Evolutionary conservation across 2,113 vertebrate species (phyloP).

Genomic region (Alectura lathami): DNA sequence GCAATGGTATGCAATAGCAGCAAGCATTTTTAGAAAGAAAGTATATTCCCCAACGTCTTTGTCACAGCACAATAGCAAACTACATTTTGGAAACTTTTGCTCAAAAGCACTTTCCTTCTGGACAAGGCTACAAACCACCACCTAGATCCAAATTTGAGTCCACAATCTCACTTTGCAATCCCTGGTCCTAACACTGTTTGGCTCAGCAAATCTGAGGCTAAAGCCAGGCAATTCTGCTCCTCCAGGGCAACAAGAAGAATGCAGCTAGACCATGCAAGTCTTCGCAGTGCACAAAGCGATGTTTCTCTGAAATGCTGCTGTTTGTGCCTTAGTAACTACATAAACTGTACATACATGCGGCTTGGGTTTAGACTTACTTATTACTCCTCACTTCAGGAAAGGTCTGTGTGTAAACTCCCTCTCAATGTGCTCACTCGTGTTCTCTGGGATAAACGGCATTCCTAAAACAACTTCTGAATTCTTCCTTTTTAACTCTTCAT

Average conservation of each 20-base stretch:
- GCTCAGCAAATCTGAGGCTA: not conserved
- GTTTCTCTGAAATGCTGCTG: not conserved
- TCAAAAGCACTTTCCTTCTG: not conserved
- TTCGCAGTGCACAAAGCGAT: fast-evolving
- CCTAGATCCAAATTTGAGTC: not conserved
- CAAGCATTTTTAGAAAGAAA: not conserved
- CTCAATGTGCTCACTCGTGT: not conserved
- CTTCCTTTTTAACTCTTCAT: not conserved
- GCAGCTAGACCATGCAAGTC: not conserved
- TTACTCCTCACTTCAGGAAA: not conserved
- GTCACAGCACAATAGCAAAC: not conserved
- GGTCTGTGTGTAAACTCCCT: not conserved
- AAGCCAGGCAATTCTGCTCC: not conserved
- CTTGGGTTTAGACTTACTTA: not conserved
- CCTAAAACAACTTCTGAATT: not conserved
- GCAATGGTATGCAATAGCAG: not conserved
- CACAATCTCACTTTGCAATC: not conserved
- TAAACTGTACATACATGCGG: fast-evolving
- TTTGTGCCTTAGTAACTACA: not conserved
- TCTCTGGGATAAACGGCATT: not conserved
- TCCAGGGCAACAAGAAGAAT: not conserved
- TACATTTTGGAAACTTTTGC: not conserved
- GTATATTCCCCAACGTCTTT: not conserved
- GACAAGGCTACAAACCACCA: not conserved
- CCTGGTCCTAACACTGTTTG: not conserved